These are phyloP conservation scores for Thomomys bottae DNA, from an alignment of 2,113 vertebrate genomes.

Conservation along the genomic window DNA sequence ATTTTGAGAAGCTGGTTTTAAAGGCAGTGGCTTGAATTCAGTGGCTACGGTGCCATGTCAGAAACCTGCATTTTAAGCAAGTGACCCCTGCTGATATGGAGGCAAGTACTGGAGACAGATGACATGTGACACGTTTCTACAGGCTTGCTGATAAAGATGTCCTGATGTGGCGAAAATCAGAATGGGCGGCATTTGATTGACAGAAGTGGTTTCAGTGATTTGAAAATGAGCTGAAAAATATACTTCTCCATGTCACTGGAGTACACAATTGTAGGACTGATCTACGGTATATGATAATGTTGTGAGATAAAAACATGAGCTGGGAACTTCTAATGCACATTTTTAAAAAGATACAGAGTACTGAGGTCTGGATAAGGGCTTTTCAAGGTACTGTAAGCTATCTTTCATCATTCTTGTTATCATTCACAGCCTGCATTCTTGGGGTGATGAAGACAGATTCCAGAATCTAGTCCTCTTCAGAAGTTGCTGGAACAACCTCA, in stretches of 20 bases:
- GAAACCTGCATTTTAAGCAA: background rate
- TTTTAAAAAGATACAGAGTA: background rate
- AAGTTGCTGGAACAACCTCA: background rate
- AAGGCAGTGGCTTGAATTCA: background rate
- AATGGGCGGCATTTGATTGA: background rate
- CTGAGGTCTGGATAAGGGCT: background rate
- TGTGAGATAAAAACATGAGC: background rate
- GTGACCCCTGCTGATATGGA: background rate
- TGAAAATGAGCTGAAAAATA: background rate
- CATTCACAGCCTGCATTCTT: background rate
- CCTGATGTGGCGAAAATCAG: background rate
- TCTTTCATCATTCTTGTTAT: background rate
- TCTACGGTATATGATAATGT: background rate
- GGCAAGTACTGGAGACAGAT: background rate
- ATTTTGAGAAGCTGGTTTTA: background rate
- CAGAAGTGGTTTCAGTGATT: too few relatives aligned
- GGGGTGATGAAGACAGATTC: background rate
- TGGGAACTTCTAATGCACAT: background rate
- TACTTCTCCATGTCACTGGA: too few relatives aligned
- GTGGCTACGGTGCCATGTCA: background rate
- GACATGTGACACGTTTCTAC: background rate
- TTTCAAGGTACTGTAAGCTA: background rate
- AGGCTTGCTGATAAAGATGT: background rate
- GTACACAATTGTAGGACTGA: background rate
- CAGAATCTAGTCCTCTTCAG: too few relatives aligned